Evolutionary conservation across 2,888 invertebrate species (phyloP), one percentile per base, ranked within the genome.

Genomic region (Amaurobius ferox): DNA sequence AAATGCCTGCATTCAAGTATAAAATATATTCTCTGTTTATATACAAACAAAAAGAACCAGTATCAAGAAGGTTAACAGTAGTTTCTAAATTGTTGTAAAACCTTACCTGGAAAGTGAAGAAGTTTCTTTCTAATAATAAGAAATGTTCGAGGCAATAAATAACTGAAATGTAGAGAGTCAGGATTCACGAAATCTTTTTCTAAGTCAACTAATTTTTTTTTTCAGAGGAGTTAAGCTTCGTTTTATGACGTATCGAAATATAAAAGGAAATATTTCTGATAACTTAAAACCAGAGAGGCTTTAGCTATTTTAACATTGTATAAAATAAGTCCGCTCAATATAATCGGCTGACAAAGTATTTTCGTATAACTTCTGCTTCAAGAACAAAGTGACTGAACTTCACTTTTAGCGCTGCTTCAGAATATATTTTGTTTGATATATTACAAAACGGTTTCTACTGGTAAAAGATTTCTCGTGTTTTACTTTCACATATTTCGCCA

Each of bases 221-320:
- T 23, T 55, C 55, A 23, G 19, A 23, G 11, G 23, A 55, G 55
- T 55, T 55, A 55, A 55, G 55, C 55, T 55, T 2, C 55, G 23
- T 55, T 55, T 55, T 55, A 55, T 55, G 55, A 55, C 55, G 55
- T 23, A 23, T 23, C 13, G 23, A 55, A 55, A 23, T 23, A 55
- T 55, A 16, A 55, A 23, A 55, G 55, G 23, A 55, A 55, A 55
- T 55, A 55, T 55, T 55, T 55, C 23, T 55, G 55, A 55, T 55
- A 55, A 55, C 55, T 55, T 55, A 55, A 55, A 55, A 55, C 55
- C 55, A 55, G 23, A 55, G 55, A 55, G 23, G 55, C 55, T 55
- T 55, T 55, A 55, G 23, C 2, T 23, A 55, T 55, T 55, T 55
- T 55, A 55, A 55, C 55, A 55, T 55, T 55, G 55, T 55, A 23